A percentile compares a stretch with the other conserved stretches of the same genome.
These are phyloP conservation scores for Cybosia mesomella DNA, from an alignment of 2,888 invertebrate genomes.

Conservation along the genomic window DNA sequence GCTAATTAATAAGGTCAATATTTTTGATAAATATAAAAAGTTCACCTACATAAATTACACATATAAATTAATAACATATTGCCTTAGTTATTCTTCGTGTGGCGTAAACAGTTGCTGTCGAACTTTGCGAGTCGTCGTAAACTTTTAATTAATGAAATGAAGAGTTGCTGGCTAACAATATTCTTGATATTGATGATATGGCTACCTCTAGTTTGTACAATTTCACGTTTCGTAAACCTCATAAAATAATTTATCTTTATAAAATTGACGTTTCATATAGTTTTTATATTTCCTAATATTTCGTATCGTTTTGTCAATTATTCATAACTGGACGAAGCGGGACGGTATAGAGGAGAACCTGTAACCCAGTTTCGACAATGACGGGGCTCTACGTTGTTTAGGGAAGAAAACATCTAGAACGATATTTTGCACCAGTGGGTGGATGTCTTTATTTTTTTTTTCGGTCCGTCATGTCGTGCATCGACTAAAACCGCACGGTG, in stretches of 20 bases:
- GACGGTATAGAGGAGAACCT: neutral
- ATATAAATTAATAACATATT: slow-evolving; percentile 41
- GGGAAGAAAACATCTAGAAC: neutral
- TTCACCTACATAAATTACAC: slow-evolving; percentile 27
- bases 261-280: too few relatives aligned
- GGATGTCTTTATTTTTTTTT: too few relatives aligned
- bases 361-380: neutral
- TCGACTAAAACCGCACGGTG: too few relatives aligned
- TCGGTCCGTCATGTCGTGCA: too few relatives aligned
- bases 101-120: slow-evolving; percentile 39
- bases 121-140: slow-evolving; percentile 55
- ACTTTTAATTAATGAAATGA: slow-evolving; percentile 68
- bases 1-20: slow-evolving; percentile 5
- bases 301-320: too few relatives aligned
- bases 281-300: too few relatives aligned
- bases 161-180: slow-evolving; percentile 53
- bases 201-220: slow-evolving; percentile 15
- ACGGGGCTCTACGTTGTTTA: neutral
- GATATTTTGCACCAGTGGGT: neutral
- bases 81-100: slow-evolving; percentile 41
- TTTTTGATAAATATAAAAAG: slow-evolving; percentile 31
- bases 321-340: neutral
- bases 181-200: slow-evolving; percentile 48
- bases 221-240: slow-evolving; percentile 9
- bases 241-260: too few relatives aligned